Base-by-base conservation (phyloP, 1,140 invertebrate species). In the Heliothis subflexa region DNA sequence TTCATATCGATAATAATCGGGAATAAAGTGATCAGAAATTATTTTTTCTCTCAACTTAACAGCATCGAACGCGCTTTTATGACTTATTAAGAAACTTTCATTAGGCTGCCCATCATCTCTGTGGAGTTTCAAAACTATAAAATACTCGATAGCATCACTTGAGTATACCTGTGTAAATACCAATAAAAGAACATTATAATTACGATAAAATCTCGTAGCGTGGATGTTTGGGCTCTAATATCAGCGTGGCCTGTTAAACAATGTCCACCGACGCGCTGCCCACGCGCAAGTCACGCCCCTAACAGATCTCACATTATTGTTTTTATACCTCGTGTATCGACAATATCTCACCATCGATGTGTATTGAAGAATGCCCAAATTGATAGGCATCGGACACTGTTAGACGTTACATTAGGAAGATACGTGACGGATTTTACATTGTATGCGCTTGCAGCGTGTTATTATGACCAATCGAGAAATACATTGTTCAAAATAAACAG, bases 141-240 rank as follows among this genome's bases (percentile, higher is more conserved):
- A 81, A 81, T 45, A 50, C 59, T 33, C n/a, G 83, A 82, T 82
- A 82, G 14, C 47, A 80, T 79, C 78, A 76, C 62, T 85, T 81
- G 81, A 79, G 84, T 87, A 85, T 89, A 76, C 84, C 84, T 89
- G 83, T 88, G 90, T 91, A 91, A 93, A 93, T 88, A 93, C 85
- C 88, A 90, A 90, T 92, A 92, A 87, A 89, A 83, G 83, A 88
- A 89, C 89, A 89, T 92, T 91, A 92, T 91, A 91, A 92, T 89
- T 86, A 81, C 79, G 89, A 92, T 92, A 92, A 81, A 82, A 93
- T 93, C 90, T 89, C 85, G 78, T 70, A 28, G 66, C 86, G 84
- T 85, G 80, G 86, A 88, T 91, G 90, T 91, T 91, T 90, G 89
- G 88, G 80, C 81, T 85, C 73, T 77, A 87, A 85, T 87, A 89